Evolutionary conservation across 1,140 invertebrate genomes (phyloP).

Genomic region (Drosophila yakuba): DNA sequence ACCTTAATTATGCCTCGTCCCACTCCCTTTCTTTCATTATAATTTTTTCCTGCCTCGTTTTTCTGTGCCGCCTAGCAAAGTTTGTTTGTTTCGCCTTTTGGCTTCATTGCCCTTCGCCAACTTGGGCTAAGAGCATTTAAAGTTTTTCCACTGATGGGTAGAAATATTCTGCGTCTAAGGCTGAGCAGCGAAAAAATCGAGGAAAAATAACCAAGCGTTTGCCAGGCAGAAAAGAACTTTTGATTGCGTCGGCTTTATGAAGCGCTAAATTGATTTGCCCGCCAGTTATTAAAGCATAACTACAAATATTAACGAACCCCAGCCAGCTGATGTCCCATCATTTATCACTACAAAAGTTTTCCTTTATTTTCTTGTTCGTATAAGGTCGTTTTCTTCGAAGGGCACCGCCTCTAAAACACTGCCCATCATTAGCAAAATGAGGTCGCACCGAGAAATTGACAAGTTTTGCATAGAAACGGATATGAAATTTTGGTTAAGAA

Average conservation of each 20-base stretch:
- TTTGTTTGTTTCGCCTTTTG: constrained; percentile 62
- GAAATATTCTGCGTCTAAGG: constrained; percentile 46
- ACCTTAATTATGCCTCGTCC: constrained; percentile 68
- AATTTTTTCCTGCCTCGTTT: constrained; percentile 40
- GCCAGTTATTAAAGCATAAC: constrained; percentile 76
- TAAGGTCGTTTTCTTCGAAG: constrained; percentile 60
- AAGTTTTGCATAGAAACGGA: constrained; percentile 31
- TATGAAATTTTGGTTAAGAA: constrained; percentile 48
- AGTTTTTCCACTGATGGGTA: constrained; percentile 54
- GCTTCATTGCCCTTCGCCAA: constrained; percentile 41
- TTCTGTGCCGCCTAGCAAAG: constrained; percentile 48
- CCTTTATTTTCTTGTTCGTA: not conserved
- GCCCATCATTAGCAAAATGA: constrained; percentile 50
- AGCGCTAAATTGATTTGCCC: constrained; percentile 77
- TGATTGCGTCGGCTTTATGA: constrained; percentile 60
- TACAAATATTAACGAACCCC: constrained; percentile 77
- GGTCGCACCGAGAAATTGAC: constrained; percentile 51
- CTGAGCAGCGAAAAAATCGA: constrained; percentile 33
- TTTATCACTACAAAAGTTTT: constrained; percentile 68
- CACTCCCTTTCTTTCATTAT: constrained; percentile 9
- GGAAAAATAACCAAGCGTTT: constrained; percentile 58
- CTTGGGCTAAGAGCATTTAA: constrained; percentile 64
- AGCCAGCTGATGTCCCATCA: constrained; percentile 66
- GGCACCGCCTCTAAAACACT: constrained; percentile 25
- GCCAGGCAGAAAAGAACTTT: constrained; percentile 35